These are phyloP conservation scores for Tetragnatha montana DNA, from an alignment of 2,888 invertebrate species.

Conservation along the genomic window DNA sequence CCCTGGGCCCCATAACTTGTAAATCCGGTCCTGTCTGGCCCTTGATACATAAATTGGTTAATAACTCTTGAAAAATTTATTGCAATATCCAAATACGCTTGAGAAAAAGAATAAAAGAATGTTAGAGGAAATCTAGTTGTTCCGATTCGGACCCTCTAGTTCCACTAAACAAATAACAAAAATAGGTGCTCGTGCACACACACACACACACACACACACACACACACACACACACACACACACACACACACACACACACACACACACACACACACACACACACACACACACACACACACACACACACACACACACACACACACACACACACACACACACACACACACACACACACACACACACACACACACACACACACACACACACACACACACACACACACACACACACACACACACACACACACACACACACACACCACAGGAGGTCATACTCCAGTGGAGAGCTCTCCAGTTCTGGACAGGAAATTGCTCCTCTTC, in stretches of 20 bases:
- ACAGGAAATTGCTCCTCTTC: too few species aligned
- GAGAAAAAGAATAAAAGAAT: too few species aligned
- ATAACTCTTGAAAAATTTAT: too few species aligned
- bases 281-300: slow-evolving; percentile 39
- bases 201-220: slow-evolving; percentile 39
- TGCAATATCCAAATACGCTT: too few species aligned
- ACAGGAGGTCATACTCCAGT: too few species aligned
- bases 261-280: slow-evolving; percentile 39
- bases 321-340: slow-evolving; percentile 39
- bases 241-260: slow-evolving; percentile 39
- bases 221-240: slow-evolving; percentile 39
- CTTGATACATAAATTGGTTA: too few species aligned
- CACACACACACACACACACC: slow-evolving; percentile 6
- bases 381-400: slow-evolving; percentile 36
- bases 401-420: slow-evolving; percentile 39
- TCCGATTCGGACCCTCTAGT: too few species aligned
- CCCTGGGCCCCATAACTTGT: too few species aligned
- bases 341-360: slow-evolving; percentile 39
- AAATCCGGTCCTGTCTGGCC: too few species aligned
- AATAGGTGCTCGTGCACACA: slow-evolving; percentile 8
- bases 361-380: slow-evolving; percentile 39
- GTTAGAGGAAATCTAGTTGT: too few species aligned
- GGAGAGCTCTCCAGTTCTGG: too few species aligned
- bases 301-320: slow-evolving; percentile 39
- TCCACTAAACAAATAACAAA: too few species aligned